Conservation (phyloP, 2,113 vertebrate genomes). For the Ia io region DNA sequence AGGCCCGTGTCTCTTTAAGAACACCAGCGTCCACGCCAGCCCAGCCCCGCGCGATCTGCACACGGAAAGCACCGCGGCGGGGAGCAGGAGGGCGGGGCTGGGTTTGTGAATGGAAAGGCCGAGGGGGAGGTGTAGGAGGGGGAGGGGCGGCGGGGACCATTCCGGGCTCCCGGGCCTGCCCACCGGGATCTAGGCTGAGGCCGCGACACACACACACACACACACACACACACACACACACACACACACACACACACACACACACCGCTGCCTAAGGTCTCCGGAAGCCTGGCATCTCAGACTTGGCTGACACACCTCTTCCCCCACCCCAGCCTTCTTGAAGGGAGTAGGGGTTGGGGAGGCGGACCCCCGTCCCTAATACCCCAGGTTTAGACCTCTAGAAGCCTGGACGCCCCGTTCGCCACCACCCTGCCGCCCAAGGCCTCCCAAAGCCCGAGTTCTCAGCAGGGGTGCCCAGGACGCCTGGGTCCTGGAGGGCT, state of each 20-base stretch:
- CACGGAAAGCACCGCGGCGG: neutral
- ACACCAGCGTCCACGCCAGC: slow-evolving; percentile 6
- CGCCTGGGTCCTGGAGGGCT: neutral
- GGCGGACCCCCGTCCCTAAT: neutral
- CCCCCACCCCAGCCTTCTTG: neutral
- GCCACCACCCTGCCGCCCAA: neutral
- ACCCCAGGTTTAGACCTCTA: neutral
- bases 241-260: neutral
- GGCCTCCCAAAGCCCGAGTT: neutral
- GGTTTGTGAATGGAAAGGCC: slow-evolving; percentile 73
- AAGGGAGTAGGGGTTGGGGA: neutral
- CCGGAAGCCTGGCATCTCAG: neutral
- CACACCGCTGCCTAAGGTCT: neutral
- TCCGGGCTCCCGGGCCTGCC: neutral
- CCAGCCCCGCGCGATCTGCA: neutral
- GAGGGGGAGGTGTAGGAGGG: neutral
- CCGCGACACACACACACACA: neutral
- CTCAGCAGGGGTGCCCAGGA: neutral
- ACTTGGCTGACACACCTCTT: neutral
- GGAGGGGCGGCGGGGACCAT: slow-evolving; percentile 23
- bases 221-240: neutral
- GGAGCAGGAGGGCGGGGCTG: slow-evolving; percentile 40
- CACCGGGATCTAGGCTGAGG: neutral
- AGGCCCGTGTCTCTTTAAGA: slow-evolving; percentile 64
- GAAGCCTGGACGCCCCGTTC: neutral